Evolutionary conservation across 2,113 vertebrate genomes (phyloP).

Genomic region (Echinops telfairi): DNA sequence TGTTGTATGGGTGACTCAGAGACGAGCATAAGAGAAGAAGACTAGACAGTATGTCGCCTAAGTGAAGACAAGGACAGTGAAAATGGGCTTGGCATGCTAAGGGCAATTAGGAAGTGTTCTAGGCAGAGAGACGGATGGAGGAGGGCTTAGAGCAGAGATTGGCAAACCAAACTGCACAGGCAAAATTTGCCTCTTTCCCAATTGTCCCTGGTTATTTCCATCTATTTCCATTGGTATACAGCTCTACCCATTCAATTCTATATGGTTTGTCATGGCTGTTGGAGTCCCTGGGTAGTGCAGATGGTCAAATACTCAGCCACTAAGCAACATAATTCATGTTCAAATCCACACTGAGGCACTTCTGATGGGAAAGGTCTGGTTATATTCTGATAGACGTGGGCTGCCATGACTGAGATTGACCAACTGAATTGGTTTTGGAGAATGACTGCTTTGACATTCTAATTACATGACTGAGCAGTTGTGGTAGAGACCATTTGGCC

Average conservation of each 20-base stretch:
- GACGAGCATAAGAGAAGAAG: not conserved
- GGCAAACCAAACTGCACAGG: too few relatives aligned
- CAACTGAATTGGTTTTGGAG: too few relatives aligned
- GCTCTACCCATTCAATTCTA: not conserved
- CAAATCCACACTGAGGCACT: too few relatives aligned
- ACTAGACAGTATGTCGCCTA: not conserved
- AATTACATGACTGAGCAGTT: not conserved
- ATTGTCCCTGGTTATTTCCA: not conserved
- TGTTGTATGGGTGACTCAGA: not conserved
- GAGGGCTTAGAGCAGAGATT: rapidly evolving
- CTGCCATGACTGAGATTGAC: too few relatives aligned
- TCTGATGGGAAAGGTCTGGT: too few relatives aligned
- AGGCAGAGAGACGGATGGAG: not conserved
- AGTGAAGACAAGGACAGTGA: not conserved
- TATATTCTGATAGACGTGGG: too few relatives aligned
- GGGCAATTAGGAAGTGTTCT: not conserved
- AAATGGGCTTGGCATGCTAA: not conserved
- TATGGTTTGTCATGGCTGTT: not conserved
- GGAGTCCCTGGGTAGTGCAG: not conserved
- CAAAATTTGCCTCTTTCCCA: not conserved
- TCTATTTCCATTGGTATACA: not conserved
- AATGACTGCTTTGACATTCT: too few relatives aligned
- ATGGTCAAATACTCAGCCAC: too few relatives aligned
- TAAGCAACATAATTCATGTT: too few relatives aligned
- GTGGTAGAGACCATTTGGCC: not conserved